phyloP scores from a whole-genome alignment of 2,888 invertebrate genomes.

The Saturnia japonica region DNA sequence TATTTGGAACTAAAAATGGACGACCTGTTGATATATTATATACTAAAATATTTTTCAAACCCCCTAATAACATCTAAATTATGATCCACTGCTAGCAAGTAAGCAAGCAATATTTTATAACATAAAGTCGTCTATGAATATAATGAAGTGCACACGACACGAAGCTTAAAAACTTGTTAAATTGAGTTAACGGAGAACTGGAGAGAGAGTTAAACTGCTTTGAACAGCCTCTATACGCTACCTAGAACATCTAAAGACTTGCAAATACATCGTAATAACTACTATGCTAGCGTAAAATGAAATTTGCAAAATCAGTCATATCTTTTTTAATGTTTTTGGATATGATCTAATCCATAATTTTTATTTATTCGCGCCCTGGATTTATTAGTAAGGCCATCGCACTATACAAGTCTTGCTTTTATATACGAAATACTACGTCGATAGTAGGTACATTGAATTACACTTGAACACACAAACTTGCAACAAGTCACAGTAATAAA shows the following conservation, averaged over 20 bases:
- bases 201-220: background rate
- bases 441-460: background rate
- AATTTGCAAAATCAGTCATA: background rate
- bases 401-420: background rate
- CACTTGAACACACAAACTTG: background rate
- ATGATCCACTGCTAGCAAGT: background rate
- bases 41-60: background rate
- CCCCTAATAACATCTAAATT: background rate
- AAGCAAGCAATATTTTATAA: background rate
- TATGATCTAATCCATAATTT: background rate
- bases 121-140: background rate
- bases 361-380: no score
- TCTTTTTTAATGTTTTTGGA: background rate
- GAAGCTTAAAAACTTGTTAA: conserved; percentile 10
- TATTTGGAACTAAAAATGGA: no score
- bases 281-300: background rate
- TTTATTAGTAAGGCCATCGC: no score
- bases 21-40: no score
- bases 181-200: background rate
- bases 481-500: background rate
- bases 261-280: background rate
- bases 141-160: background rate
- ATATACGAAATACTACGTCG: no score
- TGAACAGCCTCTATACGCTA: conserved; percentile 12
- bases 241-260: background rate